phyloP scores from a whole-genome alignment of 1,140 invertebrate genomes.

The Drosophila dunni region DNA sequence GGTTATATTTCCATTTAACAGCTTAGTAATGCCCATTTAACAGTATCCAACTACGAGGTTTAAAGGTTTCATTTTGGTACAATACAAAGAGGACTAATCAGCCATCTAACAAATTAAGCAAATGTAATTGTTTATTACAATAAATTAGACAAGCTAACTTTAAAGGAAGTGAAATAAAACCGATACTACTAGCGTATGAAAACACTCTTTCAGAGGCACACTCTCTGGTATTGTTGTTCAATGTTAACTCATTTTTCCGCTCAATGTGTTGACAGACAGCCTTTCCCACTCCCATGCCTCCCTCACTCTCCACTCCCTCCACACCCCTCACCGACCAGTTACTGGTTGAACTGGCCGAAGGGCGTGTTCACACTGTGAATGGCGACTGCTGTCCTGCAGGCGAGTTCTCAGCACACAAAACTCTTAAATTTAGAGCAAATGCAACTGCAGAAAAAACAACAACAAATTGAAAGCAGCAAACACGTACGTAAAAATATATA shows the following conservation, averaged over 20 bases:
- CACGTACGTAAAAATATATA: conserved; percentile 22
- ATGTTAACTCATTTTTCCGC: conserved; percentile 75
- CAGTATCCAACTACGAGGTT: too few species aligned
- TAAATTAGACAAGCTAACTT: not conserved
- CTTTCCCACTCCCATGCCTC: not conserved
- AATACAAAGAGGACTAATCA: too few species aligned
- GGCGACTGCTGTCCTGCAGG: conserved; percentile 76
- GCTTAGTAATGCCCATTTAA: too few species aligned
- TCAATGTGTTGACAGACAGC: conserved; percentile 57
- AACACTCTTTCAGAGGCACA: not conserved
- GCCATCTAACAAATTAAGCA: too few species aligned
- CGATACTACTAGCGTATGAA: too few species aligned
- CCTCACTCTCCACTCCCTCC: conserved; percentile 1
- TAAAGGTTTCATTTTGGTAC: too few species aligned
- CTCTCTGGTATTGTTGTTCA: conserved; percentile 36
- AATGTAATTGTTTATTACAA: too few species aligned
- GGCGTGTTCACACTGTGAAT: conserved; percentile 42
- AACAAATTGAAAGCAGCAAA: conserved; percentile 27
- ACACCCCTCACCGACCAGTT: not conserved
- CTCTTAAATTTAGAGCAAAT: conserved; percentile 64
- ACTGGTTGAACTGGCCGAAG: not conserved
- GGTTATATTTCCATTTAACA: too few species aligned
- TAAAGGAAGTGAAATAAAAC: not conserved
- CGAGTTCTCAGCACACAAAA: conserved; percentile 70
- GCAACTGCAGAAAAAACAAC: conserved; percentile 19